These are phyloP conservation scores for Nothura maculosa DNA, from an alignment of 2,797 vertebrate genomes.

Conservation along the genomic window DNA sequence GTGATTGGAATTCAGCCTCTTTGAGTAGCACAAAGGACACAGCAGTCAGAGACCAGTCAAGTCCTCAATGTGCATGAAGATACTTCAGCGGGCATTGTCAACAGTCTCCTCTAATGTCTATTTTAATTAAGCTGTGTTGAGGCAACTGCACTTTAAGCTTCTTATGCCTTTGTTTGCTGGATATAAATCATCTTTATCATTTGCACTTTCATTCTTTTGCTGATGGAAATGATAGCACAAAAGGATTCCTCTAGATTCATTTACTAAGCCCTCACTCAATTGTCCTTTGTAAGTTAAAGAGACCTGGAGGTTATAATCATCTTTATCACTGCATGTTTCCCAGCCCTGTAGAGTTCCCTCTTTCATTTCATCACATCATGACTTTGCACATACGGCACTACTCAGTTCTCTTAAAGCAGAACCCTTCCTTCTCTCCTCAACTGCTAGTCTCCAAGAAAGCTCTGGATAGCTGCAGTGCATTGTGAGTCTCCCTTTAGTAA, in stretches of 20 bases:
- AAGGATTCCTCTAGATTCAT: constrained; percentile 49
- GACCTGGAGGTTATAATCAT: constrained; percentile 35
- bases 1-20: background rate
- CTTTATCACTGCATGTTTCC: background rate
- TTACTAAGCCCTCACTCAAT: constrained; percentile 19
- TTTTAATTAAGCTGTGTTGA: constrained; percentile 60
- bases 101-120: background rate
- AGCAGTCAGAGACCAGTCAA: background rate
- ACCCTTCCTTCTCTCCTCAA: background rate
- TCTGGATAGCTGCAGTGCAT: background rate
- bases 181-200: constrained; percentile 47
- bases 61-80: background rate
- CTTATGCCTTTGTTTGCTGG: constrained; percentile 25
- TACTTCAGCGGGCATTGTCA: background rate
- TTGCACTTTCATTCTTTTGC: constrained; percentile 31
- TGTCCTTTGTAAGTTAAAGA: constrained; percentile 48
- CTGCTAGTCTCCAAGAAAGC: background rate
- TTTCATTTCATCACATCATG: constrained; percentile 23
- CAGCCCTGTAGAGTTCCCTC: constrained; percentile 24
- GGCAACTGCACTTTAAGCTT: constrained; percentile 30
- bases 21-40: background rate
- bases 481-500: background rate
- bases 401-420: background rate
- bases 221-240: constrained; percentile 42
- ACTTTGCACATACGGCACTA: background rate